Percentiles rank a stretch among this genome's conserved stretches.
Evolutionary conservation across 23 tunicate genomes (phyloP).

Genomic region (Ascidia mentula): DNA sequence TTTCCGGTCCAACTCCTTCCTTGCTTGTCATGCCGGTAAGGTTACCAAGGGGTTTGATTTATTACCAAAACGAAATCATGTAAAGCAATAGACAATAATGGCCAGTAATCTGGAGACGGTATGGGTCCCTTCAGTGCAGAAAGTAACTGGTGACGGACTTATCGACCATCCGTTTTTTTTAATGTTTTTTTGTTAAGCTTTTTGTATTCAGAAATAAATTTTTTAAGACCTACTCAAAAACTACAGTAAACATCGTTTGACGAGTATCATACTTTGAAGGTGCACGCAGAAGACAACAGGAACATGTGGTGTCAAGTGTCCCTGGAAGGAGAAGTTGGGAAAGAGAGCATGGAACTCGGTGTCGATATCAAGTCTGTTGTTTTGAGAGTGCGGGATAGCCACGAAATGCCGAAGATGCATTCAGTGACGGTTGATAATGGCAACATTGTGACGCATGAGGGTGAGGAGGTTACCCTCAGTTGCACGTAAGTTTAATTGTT

Average conservation of each 20-base stretch:
- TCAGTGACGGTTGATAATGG: slow-evolving; percentile 17
- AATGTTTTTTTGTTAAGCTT: too few species aligned
- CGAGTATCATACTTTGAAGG: slow-evolving; percentile 1
- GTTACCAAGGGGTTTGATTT: background rate
- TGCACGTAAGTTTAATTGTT: slow-evolving; percentile 49
- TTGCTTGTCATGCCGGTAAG: slow-evolving; percentile 29
- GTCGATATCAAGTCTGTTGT: slow-evolving; percentile 59
- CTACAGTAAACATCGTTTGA: too few species aligned
- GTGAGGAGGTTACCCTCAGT: slow-evolving; percentile 25
- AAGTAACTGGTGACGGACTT: too few species aligned
- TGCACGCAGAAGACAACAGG: slow-evolving; percentile 13
- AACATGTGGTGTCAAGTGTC: slow-evolving; percentile 62
- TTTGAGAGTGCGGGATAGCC: slow-evolving; percentile 13
- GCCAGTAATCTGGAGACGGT: too few species aligned
- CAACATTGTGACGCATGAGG: background rate
- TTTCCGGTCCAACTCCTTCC: slow-evolving; percentile 8
- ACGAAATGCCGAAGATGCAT: slow-evolving; percentile 33
- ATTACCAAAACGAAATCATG: background rate
- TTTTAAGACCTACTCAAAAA: too few species aligned
- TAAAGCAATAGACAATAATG: too few species aligned
- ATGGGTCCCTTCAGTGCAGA: too few species aligned
- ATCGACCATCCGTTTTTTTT: too few species aligned
- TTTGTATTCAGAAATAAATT: too few species aligned
- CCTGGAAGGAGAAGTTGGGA: slow-evolving; percentile 7
- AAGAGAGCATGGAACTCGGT: slow-evolving; percentile 17